These are phyloP conservation scores for Anoplophora glabripennis DNA, from an alignment of 1,140 invertebrate genomes.

Conservation along the genomic window DNA sequence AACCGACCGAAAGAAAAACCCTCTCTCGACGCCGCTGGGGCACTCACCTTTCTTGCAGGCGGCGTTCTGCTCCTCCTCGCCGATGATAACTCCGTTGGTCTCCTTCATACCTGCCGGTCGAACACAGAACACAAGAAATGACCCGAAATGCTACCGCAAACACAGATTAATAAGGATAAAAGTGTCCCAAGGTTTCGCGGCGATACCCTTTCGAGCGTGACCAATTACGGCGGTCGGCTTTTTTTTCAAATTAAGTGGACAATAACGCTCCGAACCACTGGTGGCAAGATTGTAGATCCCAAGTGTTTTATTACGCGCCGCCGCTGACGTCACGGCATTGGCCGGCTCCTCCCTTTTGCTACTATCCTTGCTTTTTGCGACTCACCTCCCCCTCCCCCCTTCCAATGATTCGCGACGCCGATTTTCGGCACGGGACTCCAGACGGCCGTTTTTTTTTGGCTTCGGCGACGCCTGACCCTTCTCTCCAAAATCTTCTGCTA, in stretches of 20 bases:
- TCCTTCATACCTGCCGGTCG: constrained; percentile 4
- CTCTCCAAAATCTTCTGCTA: no score
- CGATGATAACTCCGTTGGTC: constrained; percentile 2
- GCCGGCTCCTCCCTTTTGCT: constrained; percentile 30
- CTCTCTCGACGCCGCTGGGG: no score
- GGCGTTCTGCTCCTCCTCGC: constrained; percentile 3
- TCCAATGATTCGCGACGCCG: background rate
- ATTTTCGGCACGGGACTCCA: background rate
- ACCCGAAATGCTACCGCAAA: no score
- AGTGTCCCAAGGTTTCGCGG: no score
- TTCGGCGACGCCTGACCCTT: no score
- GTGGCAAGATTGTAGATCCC: background rate
- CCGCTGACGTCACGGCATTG: constrained; percentile 30
- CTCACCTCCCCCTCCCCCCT: constrained; percentile 4
- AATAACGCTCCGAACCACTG: constrained; percentile 10
- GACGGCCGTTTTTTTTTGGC: no score
- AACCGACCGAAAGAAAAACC: no score
- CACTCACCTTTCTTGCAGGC: constrained; percentile 8
- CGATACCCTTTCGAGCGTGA: no score
- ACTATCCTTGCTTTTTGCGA: constrained; percentile 33
- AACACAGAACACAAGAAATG: no score
- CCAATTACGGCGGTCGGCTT: background rate
- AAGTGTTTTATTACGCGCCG: constrained; percentile 26
- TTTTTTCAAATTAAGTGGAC: background rate
- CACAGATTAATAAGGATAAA: no score